Percentiles rank a stretch among this genome's conserved stretches.
These are phyloP conservation scores for Boloria euphrosyne DNA, from an alignment of 2,888 invertebrate genomes.

Conservation along the genomic window DNA sequence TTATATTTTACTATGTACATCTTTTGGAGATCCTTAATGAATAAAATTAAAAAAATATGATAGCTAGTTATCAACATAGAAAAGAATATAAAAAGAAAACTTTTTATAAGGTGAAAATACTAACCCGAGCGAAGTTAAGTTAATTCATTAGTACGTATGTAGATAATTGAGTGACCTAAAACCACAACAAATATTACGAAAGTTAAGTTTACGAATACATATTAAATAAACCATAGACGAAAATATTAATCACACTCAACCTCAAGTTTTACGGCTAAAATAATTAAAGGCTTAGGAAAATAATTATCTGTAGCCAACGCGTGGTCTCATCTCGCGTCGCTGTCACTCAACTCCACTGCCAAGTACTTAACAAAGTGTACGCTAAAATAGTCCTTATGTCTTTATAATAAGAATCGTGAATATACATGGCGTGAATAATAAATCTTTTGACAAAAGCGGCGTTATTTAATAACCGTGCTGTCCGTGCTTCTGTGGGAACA, in stretches of 20 bases:
- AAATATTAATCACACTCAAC: slow-evolving; percentile 3
- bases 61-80: no score
- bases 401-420: slow-evolving; percentile 7
- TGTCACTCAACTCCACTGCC: slow-evolving; percentile 29
- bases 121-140: no score
- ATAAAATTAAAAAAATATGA: no score
- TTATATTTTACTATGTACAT: no score
- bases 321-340: slow-evolving; percentile 26
- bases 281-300: slow-evolving; percentile 25
- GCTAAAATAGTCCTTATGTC: slow-evolving; percentile 13
- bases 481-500: slow-evolving; percentile 26
- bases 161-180: no score
- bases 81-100: no score
- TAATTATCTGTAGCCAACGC: slow-evolving; percentile 29
- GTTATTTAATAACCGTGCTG: slow-evolving; percentile 35
- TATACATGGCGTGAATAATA: slow-evolving; percentile 23
- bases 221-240: background rate
- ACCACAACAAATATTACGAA: no score
- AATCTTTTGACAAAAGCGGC: slow-evolving; percentile 35
- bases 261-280: slow-evolving; percentile 16
- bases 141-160: no score
- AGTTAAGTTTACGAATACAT: background rate
- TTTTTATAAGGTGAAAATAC: no score
- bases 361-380: slow-evolving; percentile 1
- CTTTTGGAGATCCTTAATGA: no score